Evolutionary conservation across 2,113 vertebrate genomes (phyloP), one percentile per base, ranked within the genome.

Genomic region (Festucalex cinctus): DNA sequence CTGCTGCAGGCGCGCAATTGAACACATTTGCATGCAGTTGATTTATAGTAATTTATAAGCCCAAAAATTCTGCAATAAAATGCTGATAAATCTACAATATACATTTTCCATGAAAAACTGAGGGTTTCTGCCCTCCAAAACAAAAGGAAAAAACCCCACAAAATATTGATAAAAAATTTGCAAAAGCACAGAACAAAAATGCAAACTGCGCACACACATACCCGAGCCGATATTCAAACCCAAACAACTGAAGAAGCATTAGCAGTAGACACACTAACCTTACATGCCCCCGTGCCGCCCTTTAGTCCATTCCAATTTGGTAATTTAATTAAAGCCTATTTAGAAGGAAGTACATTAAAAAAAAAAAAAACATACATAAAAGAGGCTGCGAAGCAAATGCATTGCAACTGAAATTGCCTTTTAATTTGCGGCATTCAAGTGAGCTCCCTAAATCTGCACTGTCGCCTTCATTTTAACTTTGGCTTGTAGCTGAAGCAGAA

Each of bases 371-470:
- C 5, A 6, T 49, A n/a, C 48, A 51, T 10, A 63, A 58, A n/a
- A 46, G 26, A 28, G 19, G 1, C 24, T 26, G 24, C 44, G 22
- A 63, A 43, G 20, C 19, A 69, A 72, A 63, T 9, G 26, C 22
- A 28, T 58, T n/a, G 41, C 44, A 48, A 48, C 24, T 9, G 5
- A 48, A 49, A 76, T 24, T 62, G 44, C 36, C 61, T 53, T 64
- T 58, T 3, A 71, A 71, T 71, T 24, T 32, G 19, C 10, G 14
- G 59, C 5, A 19, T 69, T 67, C 51, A 28, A 72, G 54, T n/a
- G 58, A 60, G 58, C 58, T 20, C 58, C 35, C 32, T 37, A 37
- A 37, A 60, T 60, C 17, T 60, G 58, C 39, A 22, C 20, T 37
- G 58, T n/a, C 12, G 20, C 32, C 58, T 12, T 37, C 3, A 60